Conservation (phyloP, 1,140 invertebrate genomes). For the Asbolus verrucosus region DNA sequence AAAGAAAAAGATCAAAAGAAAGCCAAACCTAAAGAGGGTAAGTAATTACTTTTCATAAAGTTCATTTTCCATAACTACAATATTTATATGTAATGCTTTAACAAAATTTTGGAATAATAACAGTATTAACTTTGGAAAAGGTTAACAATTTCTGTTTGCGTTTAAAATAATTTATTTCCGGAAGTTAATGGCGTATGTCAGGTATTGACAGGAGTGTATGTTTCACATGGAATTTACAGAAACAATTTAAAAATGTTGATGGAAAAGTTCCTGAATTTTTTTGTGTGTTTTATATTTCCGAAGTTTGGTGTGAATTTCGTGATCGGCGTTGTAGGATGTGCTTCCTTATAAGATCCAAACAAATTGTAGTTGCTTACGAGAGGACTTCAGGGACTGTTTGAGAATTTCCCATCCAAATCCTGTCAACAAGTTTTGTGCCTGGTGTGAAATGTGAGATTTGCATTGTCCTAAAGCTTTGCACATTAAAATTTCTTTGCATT, state of each 20-base stretch:
- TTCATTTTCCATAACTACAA: too few relatives aligned
- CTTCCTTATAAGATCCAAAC: conserved; percentile 34
- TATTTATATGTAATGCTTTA: too few relatives aligned
- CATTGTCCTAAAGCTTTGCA: conserved; percentile 17
- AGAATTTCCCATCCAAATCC: conserved; percentile 37
- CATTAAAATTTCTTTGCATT: conserved; percentile 36
- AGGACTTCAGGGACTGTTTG: conserved; percentile 36
- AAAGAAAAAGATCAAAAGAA: too few relatives aligned
- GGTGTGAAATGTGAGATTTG: conserved; percentile 14
- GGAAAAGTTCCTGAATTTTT: conserved; percentile 30
- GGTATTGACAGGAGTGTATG: not conserved
- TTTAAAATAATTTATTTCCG: conserved; percentile 22
- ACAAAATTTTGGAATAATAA: too few relatives aligned
- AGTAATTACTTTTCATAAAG: too few relatives aligned
- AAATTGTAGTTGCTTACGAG: conserved; percentile 36
- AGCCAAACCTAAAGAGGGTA: too few relatives aligned
- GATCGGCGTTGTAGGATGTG: conserved; percentile 29
- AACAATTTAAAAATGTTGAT: conserved; percentile 29
- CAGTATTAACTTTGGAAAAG: too few relatives aligned
- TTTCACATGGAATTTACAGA: conserved; percentile 1
- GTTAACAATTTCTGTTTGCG: too few relatives aligned
- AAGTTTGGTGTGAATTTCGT: conserved; percentile 29
- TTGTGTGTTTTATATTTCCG: conserved; percentile 32
- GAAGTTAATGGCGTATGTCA: not conserved
- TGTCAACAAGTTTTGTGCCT: conserved; percentile 36